A percentile compares a stretch with the other conserved stretches of the same genome.
Conservation (phyloP, 2,888 invertebrate genomes). For the Leucoma salicis region DNA sequence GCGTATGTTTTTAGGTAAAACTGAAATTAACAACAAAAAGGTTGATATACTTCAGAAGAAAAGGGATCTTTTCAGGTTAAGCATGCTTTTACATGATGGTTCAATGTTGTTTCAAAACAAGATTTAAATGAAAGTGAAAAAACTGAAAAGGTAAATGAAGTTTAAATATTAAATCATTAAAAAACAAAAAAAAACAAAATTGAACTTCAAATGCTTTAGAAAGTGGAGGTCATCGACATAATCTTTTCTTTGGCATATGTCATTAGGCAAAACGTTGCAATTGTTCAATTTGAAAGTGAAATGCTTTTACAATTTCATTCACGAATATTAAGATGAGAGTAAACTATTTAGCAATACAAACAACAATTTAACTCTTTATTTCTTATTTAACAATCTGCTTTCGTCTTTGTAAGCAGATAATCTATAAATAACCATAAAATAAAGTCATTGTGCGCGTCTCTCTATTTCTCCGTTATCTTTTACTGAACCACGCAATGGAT, state of each 20-base stretch:
- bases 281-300: conserved; percentile 52
- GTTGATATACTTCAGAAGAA: too few species aligned
- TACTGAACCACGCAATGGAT: too few species aligned
- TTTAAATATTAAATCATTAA: conserved; percentile 31
- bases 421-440: too few species aligned
- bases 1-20: too few species aligned
- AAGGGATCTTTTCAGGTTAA: too few species aligned
- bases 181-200: conserved; percentile 38
- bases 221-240: conserved; percentile 55
- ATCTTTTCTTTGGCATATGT: conserved; percentile 53
- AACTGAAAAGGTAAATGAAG: conserved; percentile 29
- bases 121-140: conserved; percentile 27
- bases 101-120: conserved; percentile 8
- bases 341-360: conserved; percentile 39
- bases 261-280: conserved; percentile 46
- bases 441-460: too few species aligned
- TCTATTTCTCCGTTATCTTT: too few species aligned
- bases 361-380: conserved; percentile 36
- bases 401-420: conserved; percentile 15
- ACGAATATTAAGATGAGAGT: conserved; percentile 37
- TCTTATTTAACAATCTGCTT: conserved; percentile 26
- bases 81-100: conserved; percentile 17
- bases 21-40: too few species aligned
- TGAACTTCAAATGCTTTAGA: conserved; percentile 52
- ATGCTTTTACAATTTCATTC: conserved; percentile 45